phyloP scores from a whole-genome alignment of 2,113 vertebrate genomes.

The Potamarius usumacintae region DNA sequence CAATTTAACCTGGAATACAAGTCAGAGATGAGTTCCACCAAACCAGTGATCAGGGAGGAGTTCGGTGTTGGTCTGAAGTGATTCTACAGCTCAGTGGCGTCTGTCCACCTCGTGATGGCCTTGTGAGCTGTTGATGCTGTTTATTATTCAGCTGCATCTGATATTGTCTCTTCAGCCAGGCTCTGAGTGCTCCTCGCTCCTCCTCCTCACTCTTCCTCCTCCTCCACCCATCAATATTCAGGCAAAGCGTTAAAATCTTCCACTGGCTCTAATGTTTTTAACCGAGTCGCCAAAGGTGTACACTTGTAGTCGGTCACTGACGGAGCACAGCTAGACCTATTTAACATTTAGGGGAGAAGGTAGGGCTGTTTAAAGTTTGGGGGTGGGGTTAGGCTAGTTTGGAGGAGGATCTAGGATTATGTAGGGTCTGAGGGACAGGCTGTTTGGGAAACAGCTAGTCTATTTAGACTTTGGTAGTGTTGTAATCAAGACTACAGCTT shows the following conservation, averaged over 20 bases:
- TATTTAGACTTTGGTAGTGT: too few species aligned
- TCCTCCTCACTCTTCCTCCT: background rate
- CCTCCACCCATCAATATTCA: constrained; percentile 70
- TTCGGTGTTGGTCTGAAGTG: constrained; percentile 78
- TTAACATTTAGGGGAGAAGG: too few species aligned
- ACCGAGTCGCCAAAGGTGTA: constrained; percentile 70
- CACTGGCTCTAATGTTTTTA: constrained; percentile 74
- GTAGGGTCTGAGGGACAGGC: too few species aligned
- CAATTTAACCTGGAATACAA: constrained; percentile 24
- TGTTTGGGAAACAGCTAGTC: too few species aligned
- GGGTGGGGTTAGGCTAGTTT: background rate
- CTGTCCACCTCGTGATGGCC: constrained; percentile 81
- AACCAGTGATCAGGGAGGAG: constrained; percentile 77
- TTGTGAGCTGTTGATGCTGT: too few species aligned
- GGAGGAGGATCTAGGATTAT: background rate
- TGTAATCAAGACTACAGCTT: too few species aligned
- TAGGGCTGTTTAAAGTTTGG: background rate
- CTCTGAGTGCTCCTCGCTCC: constrained; percentile 73
- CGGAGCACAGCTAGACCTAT: background rate
- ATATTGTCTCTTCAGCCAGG: constrained; percentile 83
- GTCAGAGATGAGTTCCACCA: constrained; percentile 34
- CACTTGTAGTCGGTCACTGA: constrained; percentile 62
- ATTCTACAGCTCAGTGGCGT: constrained; percentile 78
- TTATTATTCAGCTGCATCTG: constrained; percentile 78
- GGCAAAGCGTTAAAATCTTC: constrained; percentile 74